Conservation (phyloP, 2,888 invertebrate species). For the Drosophila suboccidentalis region DNA sequence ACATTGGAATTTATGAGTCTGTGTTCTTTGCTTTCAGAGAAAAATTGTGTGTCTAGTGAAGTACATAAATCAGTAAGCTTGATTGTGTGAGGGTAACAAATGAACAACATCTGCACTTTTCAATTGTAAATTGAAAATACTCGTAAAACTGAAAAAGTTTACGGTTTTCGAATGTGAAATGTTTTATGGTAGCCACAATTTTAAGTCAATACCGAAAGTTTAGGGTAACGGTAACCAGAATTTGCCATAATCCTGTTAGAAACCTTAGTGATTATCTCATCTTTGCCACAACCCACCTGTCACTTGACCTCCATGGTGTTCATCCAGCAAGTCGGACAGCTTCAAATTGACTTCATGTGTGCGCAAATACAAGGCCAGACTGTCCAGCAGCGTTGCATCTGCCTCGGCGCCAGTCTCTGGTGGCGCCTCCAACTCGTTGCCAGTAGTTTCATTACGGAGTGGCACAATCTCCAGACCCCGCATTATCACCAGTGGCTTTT, state of each 20-base stretch:
- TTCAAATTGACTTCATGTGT: conserved; percentile 91
- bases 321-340: conserved; percentile 88
- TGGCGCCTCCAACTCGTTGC: conserved; percentile 22
- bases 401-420: conserved; percentile 7
- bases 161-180: conserved; percentile 7
- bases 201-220: neutral
- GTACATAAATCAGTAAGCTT: conserved; percentile 4
- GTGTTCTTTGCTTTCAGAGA: neutral
- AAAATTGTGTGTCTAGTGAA: neutral
- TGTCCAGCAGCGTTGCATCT: conserved; percentile 84
- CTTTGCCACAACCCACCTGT: conserved; percentile 45
- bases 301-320: conserved; percentile 44
- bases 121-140: neutral
- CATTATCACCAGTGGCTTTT: conserved; percentile 81
- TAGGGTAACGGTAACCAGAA: neutral
- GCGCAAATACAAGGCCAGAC: conserved; percentile 89
- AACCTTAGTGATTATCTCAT: conserved; percentile 15
- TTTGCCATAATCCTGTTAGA: conserved; percentile 20
- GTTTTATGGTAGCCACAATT: conserved; percentile 5
- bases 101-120: neutral
- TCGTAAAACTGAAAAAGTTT: neutral
- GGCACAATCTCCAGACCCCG: conserved; percentile 84
- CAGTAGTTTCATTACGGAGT: conserved; percentile 67
- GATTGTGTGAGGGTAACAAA: neutral
- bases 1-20: conserved; percentile 33